A percentile compares a stretch with the other conserved stretches of the same genome.
Evolutionary conservation across 2,888 invertebrate species (phyloP).

Genomic region (Drosophila cracens): DNA sequence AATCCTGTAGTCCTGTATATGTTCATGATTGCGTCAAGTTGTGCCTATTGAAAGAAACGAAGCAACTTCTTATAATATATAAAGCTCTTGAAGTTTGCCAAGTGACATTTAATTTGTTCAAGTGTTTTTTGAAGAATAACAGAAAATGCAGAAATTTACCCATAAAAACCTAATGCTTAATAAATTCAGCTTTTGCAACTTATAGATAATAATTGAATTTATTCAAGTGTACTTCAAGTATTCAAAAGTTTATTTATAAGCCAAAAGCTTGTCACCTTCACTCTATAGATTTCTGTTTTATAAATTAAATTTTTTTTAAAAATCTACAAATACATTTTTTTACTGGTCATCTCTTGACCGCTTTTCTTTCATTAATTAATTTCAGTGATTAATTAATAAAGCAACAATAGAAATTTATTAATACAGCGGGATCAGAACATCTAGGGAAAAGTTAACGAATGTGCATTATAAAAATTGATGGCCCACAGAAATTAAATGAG

Average conservation of each 20-base stretch:
- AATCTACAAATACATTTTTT: background rate
- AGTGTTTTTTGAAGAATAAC: background rate
- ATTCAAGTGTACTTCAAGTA: background rate
- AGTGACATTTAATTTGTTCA: background rate
- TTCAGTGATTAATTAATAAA: background rate
- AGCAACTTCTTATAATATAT: background rate
- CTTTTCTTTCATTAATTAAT: background rate
- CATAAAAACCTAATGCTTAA: background rate
- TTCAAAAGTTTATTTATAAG: background rate
- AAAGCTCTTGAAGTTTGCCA: background rate
- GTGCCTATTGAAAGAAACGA: background rate
- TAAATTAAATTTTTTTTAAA: background rate
- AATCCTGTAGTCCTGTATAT: background rate
- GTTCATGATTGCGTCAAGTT: constrained; percentile 10
- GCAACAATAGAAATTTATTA: background rate
- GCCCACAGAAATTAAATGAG: constrained; percentile 73
- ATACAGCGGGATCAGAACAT: constrained; percentile 22
- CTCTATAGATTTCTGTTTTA: background rate
- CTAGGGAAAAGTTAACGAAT: constrained; percentile 37
- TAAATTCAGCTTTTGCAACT: background rate
- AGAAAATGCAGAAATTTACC: background rate
- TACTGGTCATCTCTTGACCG: background rate
- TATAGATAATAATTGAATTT: background rate
- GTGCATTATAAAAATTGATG: constrained; percentile 69
- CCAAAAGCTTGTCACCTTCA: background rate